Base-by-base conservation (phyloP, 2,888 invertebrate genomes). In the Agrotis ipsilon region DNA sequence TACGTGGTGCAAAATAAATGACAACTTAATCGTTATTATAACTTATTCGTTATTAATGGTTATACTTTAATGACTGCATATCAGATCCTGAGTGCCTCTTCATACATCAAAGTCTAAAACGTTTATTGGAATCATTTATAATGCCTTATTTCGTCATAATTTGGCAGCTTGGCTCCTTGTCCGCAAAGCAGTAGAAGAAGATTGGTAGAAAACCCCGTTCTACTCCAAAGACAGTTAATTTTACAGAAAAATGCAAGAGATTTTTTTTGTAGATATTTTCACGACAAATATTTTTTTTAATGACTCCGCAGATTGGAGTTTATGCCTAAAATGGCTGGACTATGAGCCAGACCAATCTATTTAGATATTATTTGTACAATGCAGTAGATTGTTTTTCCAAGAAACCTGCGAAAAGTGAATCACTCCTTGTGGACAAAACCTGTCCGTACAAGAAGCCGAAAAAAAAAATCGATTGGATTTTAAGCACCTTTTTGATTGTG, bases 391-490 rank as follows among this genome's bases (percentile, higher is more conserved):
- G 13, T 19, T 16, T n/a, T 4, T 2, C n/a, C 32, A 16, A 19
- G 43, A 19, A 11, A 39, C 18, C 3, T 3, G 7, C n/a, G 18
- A 49, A 48, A 45, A 49, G 1, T 74, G 19, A 68, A 3, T 55
- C 46, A 75, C 2, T 73, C 13, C 21, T 21, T 19, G 14, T n/a
- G 11, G 24, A 54, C 18, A 5, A 24, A 3, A 45, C n/a, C 16
- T 21, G 46, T 19, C 39, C 14, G 16, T n/a, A 45, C 18, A 58
- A 32, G 39, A 5, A 27, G 27, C 62, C 24, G 32, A 63, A 69
- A 48, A 81, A 45, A 81, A 46, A 63, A 76, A 81, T 64, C 55
- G 60, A 77, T 81, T 76, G 51, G 59, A n/a, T 49, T 69, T 72
- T 55, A 57, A 57, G 68, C 19, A 45, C 48, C 54, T 27, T 24